Evolutionary conservation across 2,888 invertebrate genomes (phyloP), one percentile per base, ranked within the genome.

Genomic region (Eupelmus urozonus): DNA sequence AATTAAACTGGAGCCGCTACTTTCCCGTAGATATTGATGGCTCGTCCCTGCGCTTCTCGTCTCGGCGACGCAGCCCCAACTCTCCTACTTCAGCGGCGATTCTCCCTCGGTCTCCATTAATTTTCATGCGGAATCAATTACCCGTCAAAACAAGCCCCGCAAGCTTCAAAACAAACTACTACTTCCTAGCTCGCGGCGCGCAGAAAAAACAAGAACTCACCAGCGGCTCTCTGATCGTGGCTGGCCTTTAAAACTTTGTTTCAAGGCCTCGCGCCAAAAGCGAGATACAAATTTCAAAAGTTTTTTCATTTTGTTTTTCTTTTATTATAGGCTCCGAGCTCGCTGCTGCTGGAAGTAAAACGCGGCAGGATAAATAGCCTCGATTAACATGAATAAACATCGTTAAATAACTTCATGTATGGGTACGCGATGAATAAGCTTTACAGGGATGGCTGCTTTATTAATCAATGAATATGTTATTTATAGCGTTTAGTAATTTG

Each of bases 71-170:
- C 20, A 42, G 16, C 11, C 2, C 5, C 7, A 20, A 27, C 13
- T 29, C n/a, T 0, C n/a, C 2, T 16, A n/a, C 18, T 23, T 18
- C 16, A 57, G 3, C 11, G 42, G 4, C 57, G 18, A 45, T n/a
- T 65, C 42, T 1, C 23, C 16, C n/a, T 13, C n/a, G 25, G 5
- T 59, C 67, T 25, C 66, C 9, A 79, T 79, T 70, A 74, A 80
- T 79, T 78, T 76, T 70, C 73, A 76, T 76, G 63, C 49, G 29
- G 69, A 80, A 79, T 76, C 78, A 80, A 80, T 80, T 80, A 69
- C 66, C 72, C 60, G 69, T 76, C 55, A 72, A 75, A 78, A 78
- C 72, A 76, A 63, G 23, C 78, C 29, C 13, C 57, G 63, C 70
- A 34, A 72, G 76, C 59, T 60, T 67, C 65, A 79, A 80, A 79